Base-by-base conservation (phyloP, 1,140 invertebrate genomes). In the Mycetomoellerius zeteki region DNA sequence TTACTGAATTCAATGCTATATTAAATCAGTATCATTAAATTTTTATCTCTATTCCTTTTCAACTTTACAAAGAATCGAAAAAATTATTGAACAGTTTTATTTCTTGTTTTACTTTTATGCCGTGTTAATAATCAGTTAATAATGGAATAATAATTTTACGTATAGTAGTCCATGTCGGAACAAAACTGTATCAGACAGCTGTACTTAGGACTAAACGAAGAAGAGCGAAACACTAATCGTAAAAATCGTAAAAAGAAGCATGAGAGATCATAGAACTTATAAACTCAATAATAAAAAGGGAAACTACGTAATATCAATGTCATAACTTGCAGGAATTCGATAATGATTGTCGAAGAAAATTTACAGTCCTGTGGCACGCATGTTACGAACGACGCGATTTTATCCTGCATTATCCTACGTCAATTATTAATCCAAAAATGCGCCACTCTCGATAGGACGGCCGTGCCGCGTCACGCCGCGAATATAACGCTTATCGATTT, bases 401-500 rank as follows among this genome's bases (percentile, higher is more conserved):
- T 84, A 84, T 84, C 69, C 37, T 8, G 24, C 69, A 84, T 84
- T 84, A 75, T 60, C 43, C 71, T 30, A n/a, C n/a, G 43, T 84
- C 56, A 84, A 84, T 84, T 84, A 84, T 84, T 75, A 73, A 84
- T 84, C 67, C 54, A 84, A 84, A 78, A 85, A 80, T 78, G 60
- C 60, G 27, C 37, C 30, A 24, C 37, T 60, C 60, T 65, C 85
- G 76, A 60, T 75, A 75, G 54, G 27, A 72, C 24, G 65, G 65
- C n/a, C 60, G 43, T 37, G 30, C 30, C 37, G 73, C 73, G 75
- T 47, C 73, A 43, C 37, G 19, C 76, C 50, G 77, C 56, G 65
- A 81, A 72, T 86, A 82, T 86, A 71, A 82, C 85, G 75, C 65
- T 78, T 89, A 89, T 89, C 86, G 92, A 92, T 92, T 92, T 76